These are phyloP conservation scores for Nannobrachium achirus DNA, from an alignment of 2,113 vertebrate genomes.

Conservation along the genomic window DNA sequence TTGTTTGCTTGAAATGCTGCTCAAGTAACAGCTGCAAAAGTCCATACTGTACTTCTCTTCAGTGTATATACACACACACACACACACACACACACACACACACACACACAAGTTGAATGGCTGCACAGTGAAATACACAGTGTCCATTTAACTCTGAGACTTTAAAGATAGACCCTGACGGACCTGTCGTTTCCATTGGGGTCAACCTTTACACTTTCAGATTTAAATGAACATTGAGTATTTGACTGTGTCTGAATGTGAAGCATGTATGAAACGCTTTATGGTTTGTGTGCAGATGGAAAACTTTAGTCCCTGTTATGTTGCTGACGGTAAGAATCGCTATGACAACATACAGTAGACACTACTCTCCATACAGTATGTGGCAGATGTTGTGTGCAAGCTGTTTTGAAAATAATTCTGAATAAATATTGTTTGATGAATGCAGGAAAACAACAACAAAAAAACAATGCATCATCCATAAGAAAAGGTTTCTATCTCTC, in stretches of 20 bases:
- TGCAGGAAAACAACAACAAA: conserved; percentile 4
- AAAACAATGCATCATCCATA: neutral
- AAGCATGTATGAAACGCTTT: conserved; percentile 45
- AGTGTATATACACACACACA: too few relatives aligned
- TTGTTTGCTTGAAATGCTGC: too few relatives aligned
- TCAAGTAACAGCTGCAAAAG: too few relatives aligned
- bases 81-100: too few relatives aligned
- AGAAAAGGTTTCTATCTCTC: neutral
- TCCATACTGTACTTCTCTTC: too few relatives aligned
- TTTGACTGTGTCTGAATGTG: neutral
- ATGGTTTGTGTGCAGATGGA: conserved; percentile 35
- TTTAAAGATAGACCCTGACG: too few relatives aligned
- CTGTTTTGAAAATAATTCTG: conserved; percentile 42
- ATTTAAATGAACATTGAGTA: too few relatives aligned
- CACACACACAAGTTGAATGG: too few relatives aligned
- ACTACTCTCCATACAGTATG: neutral
- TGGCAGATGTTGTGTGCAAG: conserved; percentile 41
- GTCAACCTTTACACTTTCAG: too few relatives aligned
- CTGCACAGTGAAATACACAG: too few relatives aligned
- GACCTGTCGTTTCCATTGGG: too few relatives aligned
- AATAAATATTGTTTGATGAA: conserved; percentile 74
- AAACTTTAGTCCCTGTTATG: neutral
- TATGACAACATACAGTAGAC: conserved; percentile 20
- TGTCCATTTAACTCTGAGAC: too few relatives aligned
- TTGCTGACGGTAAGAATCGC: conserved; percentile 20